Evolutionary conservation across 1,140 invertebrate genomes (phyloP).

Genomic region (Ceratosolen fusciceps): DNA sequence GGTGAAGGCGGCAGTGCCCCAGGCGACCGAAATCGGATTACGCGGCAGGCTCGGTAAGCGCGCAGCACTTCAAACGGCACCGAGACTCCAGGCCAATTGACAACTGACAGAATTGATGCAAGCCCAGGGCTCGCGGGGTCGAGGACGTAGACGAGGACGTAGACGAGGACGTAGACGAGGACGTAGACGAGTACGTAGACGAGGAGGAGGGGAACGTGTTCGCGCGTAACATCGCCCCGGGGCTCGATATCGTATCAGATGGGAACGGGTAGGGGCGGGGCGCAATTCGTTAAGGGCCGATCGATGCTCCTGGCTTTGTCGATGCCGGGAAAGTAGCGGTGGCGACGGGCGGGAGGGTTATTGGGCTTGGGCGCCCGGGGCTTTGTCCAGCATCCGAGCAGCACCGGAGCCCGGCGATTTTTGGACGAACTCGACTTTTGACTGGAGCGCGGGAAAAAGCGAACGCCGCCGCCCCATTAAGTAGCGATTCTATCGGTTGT

Average conservation of each 20-base stretch:
- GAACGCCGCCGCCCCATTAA: too few species aligned
- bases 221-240: conserved; percentile 25
- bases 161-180: too few species aligned
- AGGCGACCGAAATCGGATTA: conserved; percentile 44
- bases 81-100: conserved; percentile 26
- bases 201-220: conserved; percentile 25
- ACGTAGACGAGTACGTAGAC: too few species aligned
- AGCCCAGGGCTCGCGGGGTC: not conserved
- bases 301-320: conserved; percentile 3
- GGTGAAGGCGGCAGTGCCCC: not conserved
- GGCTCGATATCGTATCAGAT: conserved; percentile 18
- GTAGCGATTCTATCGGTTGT: too few species aligned
- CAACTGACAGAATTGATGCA: conserved; percentile 49
- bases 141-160: too few species aligned
- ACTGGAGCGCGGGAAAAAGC: too few species aligned
- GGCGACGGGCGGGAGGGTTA: too few species aligned
- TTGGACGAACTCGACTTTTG: not conserved
- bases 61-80: conserved; percentile 47
- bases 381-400: not conserved
- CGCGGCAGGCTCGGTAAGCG: not conserved
- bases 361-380: too few species aligned
- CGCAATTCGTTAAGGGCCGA: conserved; percentile 36
- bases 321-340: too few species aligned
- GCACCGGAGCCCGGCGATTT: too few species aligned
- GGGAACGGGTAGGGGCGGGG: conserved; percentile 8